Conservation (phyloP, 2,797 vertebrate species). For the Babyrousa celebensis region DNA sequence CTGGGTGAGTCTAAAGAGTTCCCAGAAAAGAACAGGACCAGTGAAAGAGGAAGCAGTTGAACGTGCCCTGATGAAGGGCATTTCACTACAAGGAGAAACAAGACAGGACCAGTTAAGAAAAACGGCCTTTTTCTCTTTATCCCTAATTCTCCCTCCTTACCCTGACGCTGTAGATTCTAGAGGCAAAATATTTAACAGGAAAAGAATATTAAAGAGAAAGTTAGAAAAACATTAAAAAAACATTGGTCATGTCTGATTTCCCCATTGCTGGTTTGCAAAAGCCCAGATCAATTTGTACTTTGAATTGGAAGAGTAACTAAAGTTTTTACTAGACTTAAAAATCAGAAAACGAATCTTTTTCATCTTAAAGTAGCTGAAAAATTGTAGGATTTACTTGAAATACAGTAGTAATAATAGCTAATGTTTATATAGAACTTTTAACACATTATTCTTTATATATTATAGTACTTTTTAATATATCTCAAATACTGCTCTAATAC, state of each 20-base stretch:
- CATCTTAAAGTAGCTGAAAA: conserved; percentile 18
- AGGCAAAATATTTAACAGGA: neutral
- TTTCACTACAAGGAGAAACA: neutral
- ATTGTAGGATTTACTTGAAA: conserved; percentile 40
- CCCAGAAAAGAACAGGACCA: neutral
- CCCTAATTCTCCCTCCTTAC: neutral
- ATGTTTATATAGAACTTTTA: neutral
- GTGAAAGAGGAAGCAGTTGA: neutral
- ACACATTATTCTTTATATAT: neutral
- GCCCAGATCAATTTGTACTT: neutral
- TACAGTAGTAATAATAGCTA: neutral
- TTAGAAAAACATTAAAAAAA: neutral
- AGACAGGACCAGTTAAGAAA: neutral
- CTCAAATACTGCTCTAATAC: neutral
- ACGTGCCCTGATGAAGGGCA: no score
- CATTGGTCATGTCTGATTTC: neutral
- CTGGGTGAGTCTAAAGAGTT: neutral
- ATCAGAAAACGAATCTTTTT: neutral
- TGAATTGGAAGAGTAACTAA: neutral
- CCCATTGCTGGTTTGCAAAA: conserved; percentile 11
- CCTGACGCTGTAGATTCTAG: neutral
- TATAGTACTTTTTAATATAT: neutral
- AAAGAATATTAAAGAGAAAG: conserved; percentile 9
- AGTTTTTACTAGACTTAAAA: neutral
- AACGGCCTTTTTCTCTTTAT: neutral